Base-by-base conservation (phyloP, 1,140 invertebrate genomes). In the Drosophila gunungcola region DNA sequence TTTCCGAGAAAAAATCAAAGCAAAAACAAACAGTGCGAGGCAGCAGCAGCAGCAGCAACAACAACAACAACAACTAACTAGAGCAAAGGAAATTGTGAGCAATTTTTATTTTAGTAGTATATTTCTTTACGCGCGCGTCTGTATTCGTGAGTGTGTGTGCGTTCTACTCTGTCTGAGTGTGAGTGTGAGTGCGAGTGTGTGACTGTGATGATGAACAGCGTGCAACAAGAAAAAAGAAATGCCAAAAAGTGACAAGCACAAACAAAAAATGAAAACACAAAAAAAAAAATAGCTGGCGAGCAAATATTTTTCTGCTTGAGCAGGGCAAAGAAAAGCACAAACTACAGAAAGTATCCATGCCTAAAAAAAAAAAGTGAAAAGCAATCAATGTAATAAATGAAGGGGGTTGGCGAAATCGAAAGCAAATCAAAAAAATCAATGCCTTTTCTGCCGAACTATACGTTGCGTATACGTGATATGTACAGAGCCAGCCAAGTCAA, bases 51-150 rank as follows among this genome's bases (percentile, higher is more conserved):
- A 78, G 43, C 38, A 69, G 49, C 16, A 21, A 21, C 16, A 32
- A 32, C 10, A 57, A 45, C 38, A 64, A 64, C 46, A 78, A 64
- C 62, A 62, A 68, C 46, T 57, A 68, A 53, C 61, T 69, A 64
- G 68, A 82, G 78, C 81, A 84, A 38, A 86, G 79, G 80, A 88
- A 83, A 88, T 89, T 83, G 83, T 88, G 84, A 88, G 83, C 83
- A 89, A 89, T 83, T 88, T 89, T 58, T 83, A 85, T 63, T 76
- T 80, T 80, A 57, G 48, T 77, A 74, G 74, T 77, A 83, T 73
- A 69, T 72, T 51, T 51, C 48, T 34, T 29, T 72, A 78, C 63
- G 69, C 79, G 80, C 78, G 80, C 60, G 68, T 75, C 39, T 73
- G 12, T 55, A 42, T 78, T 53, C 54, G 56, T 55, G 49, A 63